Conservation (phyloP, 2,888 invertebrate species). For the Agapostemon virescens region DNA sequence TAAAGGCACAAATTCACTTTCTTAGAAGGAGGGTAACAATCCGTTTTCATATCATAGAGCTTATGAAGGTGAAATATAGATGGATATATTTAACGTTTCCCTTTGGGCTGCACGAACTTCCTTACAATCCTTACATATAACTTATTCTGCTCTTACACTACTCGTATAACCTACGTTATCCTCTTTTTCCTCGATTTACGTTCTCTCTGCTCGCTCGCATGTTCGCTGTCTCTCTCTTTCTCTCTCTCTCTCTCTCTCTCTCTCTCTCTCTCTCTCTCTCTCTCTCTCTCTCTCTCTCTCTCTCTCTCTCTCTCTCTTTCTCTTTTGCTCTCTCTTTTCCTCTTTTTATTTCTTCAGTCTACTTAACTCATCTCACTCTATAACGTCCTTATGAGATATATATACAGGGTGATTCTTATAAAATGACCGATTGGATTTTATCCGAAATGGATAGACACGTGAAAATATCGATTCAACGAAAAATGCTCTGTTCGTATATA, state of each 20-base stretch:
- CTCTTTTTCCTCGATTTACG: slow-evolving; percentile 3
- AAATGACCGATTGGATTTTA: no score
- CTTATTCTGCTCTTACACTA: slow-evolving; percentile 6
- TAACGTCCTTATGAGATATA: not conserved
- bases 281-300: not conserved
- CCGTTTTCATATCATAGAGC: not conserved
- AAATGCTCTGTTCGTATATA: no score
- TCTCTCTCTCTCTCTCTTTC: not conserved
- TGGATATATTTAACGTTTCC: not conserved
- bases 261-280: not conserved
- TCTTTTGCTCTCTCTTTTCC: no score
- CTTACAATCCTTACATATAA: not conserved
- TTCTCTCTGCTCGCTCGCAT: not conserved
- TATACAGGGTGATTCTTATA: not conserved
- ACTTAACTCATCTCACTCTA: not conserved
- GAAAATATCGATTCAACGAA: no score
- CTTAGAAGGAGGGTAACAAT: not conserved
- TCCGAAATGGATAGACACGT: no score
- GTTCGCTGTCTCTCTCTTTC: not conserved
- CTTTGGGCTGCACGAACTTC: not conserved
- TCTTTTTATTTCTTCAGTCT: not conserved
- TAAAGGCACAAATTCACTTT: not conserved
- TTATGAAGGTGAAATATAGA: not conserved
- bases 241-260: no score
- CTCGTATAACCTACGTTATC: not conserved